Conservation (phyloP, 2,888 invertebrate species). For the Liposcelis brunnea region DNA sequence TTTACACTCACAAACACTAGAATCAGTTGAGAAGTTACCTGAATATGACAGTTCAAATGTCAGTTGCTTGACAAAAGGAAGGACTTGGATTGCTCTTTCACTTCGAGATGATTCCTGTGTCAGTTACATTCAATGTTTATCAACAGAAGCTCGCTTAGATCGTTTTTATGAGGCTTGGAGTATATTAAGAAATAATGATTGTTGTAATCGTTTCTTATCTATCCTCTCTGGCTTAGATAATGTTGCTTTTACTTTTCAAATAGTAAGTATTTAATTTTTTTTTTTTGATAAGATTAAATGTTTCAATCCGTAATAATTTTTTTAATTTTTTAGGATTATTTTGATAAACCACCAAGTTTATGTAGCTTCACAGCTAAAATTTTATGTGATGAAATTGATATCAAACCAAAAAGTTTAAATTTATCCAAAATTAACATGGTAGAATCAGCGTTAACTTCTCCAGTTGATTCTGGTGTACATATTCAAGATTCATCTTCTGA, state of each 20-base stretch:
- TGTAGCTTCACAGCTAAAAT: background rate
- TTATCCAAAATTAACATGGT: no score
- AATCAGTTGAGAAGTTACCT: background rate
- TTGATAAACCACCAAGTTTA: background rate
- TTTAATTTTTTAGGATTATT: background rate
- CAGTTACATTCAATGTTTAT: constrained; percentile 16
- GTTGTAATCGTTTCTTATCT: constrained; percentile 4
- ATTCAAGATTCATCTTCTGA: background rate
- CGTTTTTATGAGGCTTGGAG: constrained; percentile 5
- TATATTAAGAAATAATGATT: constrained; percentile 2
- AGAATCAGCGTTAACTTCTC: background rate
- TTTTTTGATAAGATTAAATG: background rate
- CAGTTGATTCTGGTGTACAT: constrained; percentile 3
- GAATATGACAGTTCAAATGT: background rate
- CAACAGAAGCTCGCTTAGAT: constrained; percentile 12
- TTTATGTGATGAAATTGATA: no score
- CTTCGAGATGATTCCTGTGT: constrained; percentile 17
- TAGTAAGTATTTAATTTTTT: background rate
- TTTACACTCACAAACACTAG: background rate
- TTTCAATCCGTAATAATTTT: background rate
- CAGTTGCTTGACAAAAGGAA: constrained; percentile 11
- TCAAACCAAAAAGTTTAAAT: no score
- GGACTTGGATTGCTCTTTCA: constrained; percentile 17
- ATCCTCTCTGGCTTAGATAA: constrained; percentile 1
- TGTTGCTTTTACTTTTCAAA: constrained; percentile 3